phyloP scores from a whole-genome alignment of 2,797 vertebrate species.

The Lindbergichthys nudifrons region DNA sequence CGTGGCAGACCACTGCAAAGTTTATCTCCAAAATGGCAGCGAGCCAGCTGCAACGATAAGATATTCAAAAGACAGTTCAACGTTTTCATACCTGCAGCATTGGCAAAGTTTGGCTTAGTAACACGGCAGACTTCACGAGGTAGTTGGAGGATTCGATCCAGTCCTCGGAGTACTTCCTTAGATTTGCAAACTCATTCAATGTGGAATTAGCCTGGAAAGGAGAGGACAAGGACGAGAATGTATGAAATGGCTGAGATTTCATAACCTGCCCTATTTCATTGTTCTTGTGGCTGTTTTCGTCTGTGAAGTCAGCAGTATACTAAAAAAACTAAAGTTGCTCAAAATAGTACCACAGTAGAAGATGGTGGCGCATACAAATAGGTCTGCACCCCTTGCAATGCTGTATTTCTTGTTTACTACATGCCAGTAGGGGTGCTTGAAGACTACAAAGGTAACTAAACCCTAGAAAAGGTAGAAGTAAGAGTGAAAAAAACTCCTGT shows the following conservation, averaged over 20 bases:
- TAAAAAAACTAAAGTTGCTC: constrained; percentile 31
- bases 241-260: constrained; percentile 33
- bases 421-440: not conserved
- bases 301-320: constrained; percentile 16
- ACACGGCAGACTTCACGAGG: constrained; percentile 85
- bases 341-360: constrained; percentile 45
- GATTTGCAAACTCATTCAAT: constrained; percentile 90
- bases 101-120: constrained; percentile 88
- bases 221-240: constrained; percentile 40
- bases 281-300: constrained; percentile 7
- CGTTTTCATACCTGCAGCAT: constrained; percentile 88
- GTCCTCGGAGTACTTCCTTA: constrained; percentile 88
- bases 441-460: not conserved
- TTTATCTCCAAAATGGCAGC: constrained; percentile 62
- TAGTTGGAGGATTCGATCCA: constrained; percentile 89
- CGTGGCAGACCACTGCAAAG: constrained; percentile 45
- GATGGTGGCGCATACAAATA: constrained; percentile 39
- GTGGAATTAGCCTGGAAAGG: constrained; percentile 90
- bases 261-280: constrained; percentile 13
- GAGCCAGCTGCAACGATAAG: constrained; percentile 39
- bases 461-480: constrained; percentile 23
- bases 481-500: not conserved
- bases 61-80: constrained; percentile 25
- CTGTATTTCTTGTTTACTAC: constrained; percentile 24
- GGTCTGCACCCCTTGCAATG: not conserved